Base-by-base conservation (phyloP, 1,140 invertebrate species). In the Ditylenchus dipsaci region DNA sequence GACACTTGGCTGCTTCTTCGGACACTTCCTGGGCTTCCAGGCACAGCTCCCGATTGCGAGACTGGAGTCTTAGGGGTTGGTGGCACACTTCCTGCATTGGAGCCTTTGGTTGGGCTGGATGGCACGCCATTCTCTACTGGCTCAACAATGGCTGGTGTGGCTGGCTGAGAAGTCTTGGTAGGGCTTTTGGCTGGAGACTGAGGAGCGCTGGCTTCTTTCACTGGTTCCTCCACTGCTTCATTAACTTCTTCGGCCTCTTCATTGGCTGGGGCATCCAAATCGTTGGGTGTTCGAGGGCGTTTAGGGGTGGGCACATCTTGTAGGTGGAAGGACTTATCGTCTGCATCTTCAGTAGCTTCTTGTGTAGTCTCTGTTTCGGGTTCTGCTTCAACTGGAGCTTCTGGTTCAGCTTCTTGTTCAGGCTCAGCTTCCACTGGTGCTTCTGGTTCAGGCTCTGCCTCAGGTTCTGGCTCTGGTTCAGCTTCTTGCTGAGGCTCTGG, bases 271-370 rank as follows among this genome's bases (percentile, higher is more conserved):
- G 38, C 69, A 56, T 81, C 79, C 53, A 81, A 64, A 30, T 83
- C 75, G 65, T 81, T 81, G 21, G 79, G 81, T 43, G 79, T 81
- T 23, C 79, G 69, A 13, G 81, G 78, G 26, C 79, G 66, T 60
- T 80, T 83, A 3, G 79, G 77, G 3, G 33, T 38, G 63, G 79
- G 80, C n/a, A 74, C 75, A 42, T 71, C 73, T 60, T 76, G 75
- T 42, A 83, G 74, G 42, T 78, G 71, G 57, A 81, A 81, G 15
- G 58, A 45, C 33, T 80, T 33, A 17, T 71, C 56, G 65, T 64
- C 64, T 26, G 53, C 57, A 13, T 56, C 29, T 21, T 61, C 59
- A 21, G 59, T 5, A 8, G 19, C 29, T 30, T 61, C 59, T 30
- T 61, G 59, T 3, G 21, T 29, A n/a, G 19, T 60, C 38, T 69